These are phyloP conservation scores for Zeuzera pyrina DNA, from an alignment of 2,888 invertebrate species.

Conservation along the genomic window DNA sequence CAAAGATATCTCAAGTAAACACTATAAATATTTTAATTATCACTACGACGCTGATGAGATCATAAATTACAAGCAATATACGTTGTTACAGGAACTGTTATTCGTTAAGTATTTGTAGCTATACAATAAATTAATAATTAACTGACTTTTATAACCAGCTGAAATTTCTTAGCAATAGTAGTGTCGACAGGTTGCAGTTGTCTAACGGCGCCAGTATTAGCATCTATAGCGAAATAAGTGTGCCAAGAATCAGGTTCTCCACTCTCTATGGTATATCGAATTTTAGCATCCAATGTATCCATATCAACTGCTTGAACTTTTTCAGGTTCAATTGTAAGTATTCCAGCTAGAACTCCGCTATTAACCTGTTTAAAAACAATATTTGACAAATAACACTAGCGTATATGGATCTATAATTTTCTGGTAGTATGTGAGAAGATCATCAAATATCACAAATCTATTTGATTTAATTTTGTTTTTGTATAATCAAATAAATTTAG, in stretches of 20 bases:
- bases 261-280: constrained; percentile 85
- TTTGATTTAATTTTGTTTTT: no score
- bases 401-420: neutral
- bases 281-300: constrained; percentile 89
- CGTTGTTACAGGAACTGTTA: no score
- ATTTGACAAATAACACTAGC: neutral
- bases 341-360: constrained; percentile 86
- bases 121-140: constrained; percentile 2
- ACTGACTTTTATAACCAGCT: constrained; percentile 83
- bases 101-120: no score
- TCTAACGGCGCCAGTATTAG: constrained; percentile 83
- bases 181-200: constrained; percentile 88
- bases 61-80: no score
- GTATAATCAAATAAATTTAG: no score
- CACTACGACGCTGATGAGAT: no score
- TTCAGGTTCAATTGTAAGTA: constrained; percentile 87
- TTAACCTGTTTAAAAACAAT: constrained; percentile 75
- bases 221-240: constrained; percentile 88
- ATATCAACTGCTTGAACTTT: constrained; percentile 93
- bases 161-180: constrained; percentile 83
- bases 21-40: no score
- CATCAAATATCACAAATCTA: no score
- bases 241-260: constrained; percentile 84
- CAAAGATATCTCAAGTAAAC: no score
- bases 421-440: no score